These are phyloP conservation scores for Pterostichus madidus DNA, from an alignment of 2,888 invertebrate species.

Conservation along the genomic window DNA sequence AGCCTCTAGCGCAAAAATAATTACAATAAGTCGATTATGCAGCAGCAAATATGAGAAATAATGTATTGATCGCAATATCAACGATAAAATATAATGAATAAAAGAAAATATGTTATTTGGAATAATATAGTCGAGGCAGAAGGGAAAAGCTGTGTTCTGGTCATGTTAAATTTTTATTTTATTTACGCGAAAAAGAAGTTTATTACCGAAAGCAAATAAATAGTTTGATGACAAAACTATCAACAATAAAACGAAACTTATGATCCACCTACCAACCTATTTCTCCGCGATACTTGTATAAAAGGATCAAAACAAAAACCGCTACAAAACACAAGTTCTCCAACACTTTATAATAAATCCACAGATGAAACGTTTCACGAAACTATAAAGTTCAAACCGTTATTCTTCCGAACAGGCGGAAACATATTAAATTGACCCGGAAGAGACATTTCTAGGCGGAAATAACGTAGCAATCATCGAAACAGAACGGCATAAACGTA, in stretches of 20 bases:
- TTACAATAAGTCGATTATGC: too few species aligned
- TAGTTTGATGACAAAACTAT: constrained; percentile 39
- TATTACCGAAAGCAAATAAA: constrained; percentile 47
- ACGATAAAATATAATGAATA: too few species aligned
- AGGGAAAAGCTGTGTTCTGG: too few species aligned
- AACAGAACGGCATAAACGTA: constrained; percentile 53
- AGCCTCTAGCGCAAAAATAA: too few species aligned
- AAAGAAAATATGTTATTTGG: too few species aligned
- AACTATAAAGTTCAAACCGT: constrained; percentile 62
- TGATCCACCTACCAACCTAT: constrained; percentile 31
- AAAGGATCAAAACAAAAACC: constrained; percentile 26
- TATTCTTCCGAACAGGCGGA: constrained; percentile 59
- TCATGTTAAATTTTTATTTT: constrained; percentile 39
- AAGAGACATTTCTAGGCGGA: constrained; percentile 57
- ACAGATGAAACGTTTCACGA: constrained; percentile 50
- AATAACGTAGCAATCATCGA: constrained; percentile 60
- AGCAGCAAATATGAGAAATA: too few species aligned
- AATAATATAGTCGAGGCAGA: too few species aligned
- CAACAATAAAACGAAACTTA: constrained; percentile 40
- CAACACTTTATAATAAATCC: constrained; percentile 51
- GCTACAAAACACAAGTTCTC: constrained; percentile 32
- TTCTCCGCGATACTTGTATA: constrained; percentile 14
- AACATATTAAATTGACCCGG: constrained; percentile 64
- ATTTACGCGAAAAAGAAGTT: constrained; percentile 23
- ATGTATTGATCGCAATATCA: too few species aligned